Evolutionary conservation across 2,888 invertebrate genomes (phyloP).

Genomic region (Campoplex capitator): DNA sequence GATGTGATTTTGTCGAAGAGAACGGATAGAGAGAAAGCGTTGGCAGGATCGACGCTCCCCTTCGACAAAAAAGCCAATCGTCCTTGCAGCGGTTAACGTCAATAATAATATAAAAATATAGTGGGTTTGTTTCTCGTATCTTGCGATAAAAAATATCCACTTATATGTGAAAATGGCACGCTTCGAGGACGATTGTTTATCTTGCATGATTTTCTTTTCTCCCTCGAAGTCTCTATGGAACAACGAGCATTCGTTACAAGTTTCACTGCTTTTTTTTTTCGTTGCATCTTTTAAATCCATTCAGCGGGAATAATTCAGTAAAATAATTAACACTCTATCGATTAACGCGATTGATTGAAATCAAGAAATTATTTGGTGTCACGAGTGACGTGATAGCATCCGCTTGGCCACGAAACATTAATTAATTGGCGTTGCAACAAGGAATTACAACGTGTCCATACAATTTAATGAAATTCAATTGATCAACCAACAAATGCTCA

Average conservation of each 20-base stretch:
- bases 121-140: constrained; percentile 14
- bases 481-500: constrained; percentile 6
- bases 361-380: background rate
- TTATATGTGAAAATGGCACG: constrained; percentile 15
- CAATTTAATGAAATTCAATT: constrained; percentile 15
- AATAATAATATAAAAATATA: constrained; percentile 41
- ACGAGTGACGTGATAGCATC: background rate
- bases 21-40: constrained; percentile 53
- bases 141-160: background rate
- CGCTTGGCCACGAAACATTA: constrained; percentile 37
- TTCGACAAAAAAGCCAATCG: constrained; percentile 58
- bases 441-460: constrained; percentile 31
- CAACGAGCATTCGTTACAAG: background rate
- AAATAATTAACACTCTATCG: background rate
- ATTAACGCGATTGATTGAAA: constrained; percentile 3
- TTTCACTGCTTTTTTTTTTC: background rate
- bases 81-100: constrained; percentile 71
- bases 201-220: background rate
- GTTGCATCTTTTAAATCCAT: background rate
- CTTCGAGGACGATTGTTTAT: constrained; percentile 64
- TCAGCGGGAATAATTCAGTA: background rate
- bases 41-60: constrained; percentile 35
- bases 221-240: background rate
- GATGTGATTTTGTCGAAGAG: constrained; percentile 26
- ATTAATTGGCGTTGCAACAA: constrained; percentile 38